Percentiles rank a stretch among this genome's conserved stretches.
These are phyloP conservation scores for Nemoura dubitans DNA, from an alignment of 2,888 invertebrate species.

Conservation along the genomic window DNA sequence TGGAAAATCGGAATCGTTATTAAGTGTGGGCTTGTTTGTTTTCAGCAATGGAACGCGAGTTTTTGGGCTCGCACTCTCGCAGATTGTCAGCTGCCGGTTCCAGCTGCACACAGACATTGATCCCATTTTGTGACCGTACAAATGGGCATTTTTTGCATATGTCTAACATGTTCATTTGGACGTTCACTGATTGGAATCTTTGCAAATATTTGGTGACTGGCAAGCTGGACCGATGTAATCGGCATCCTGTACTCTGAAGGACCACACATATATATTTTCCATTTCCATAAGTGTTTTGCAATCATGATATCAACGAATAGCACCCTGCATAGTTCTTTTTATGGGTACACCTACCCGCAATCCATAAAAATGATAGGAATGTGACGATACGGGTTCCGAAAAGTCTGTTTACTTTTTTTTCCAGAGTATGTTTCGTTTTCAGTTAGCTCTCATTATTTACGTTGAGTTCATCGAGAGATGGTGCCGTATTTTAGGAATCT, in stretches of 20 bases:
- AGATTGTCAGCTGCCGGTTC: background rate
- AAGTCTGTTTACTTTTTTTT: background rate
- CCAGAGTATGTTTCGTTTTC: background rate
- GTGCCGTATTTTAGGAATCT: background rate
- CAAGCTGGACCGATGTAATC: background rate
- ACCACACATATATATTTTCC: too few relatives aligned
- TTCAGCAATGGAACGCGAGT: too few relatives aligned
- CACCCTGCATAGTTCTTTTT: background rate
- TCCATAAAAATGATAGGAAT: background rate
- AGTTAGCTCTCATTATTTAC: background rate
- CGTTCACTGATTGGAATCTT: constrained; percentile 42
- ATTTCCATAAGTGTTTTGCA: background rate
- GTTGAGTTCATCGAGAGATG: background rate
- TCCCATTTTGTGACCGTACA: constrained; percentile 63
- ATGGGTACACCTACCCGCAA: background rate
- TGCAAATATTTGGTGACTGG: too few relatives aligned
- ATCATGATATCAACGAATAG: background rate
- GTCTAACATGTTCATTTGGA: constrained; percentile 44
- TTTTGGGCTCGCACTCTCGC: too few relatives aligned
- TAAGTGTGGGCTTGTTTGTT: too few relatives aligned
- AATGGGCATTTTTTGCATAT: constrained; percentile 58
- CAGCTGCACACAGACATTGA: background rate
- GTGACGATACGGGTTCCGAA: background rate
- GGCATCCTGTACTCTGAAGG: background rate
- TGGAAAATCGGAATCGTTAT: too few relatives aligned